Conservation (phyloP, 2,797 vertebrate species). For the Cuculus canorus region DNA sequence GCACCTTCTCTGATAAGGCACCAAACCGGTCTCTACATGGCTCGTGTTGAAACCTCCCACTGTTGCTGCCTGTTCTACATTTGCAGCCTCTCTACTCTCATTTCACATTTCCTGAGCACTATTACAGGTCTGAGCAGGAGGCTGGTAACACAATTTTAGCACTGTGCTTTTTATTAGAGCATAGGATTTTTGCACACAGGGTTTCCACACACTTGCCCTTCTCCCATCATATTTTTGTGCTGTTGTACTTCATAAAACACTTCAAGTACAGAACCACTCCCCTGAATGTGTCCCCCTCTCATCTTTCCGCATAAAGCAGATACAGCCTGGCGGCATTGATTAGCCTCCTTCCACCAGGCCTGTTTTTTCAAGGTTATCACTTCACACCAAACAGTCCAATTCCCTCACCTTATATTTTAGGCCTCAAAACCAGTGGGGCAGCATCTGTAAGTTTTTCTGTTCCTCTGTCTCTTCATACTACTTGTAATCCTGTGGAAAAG, state of each 20-base stretch:
- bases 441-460: neutral
- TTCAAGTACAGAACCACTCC: neutral
- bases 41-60: neutral
- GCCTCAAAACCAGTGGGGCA: neutral
- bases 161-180: neutral
- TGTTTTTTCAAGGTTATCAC: neutral
- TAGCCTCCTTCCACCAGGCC: neutral
- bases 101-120: slow-evolving; percentile 25
- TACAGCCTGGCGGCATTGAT: neutral
- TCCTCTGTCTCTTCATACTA: neutral
- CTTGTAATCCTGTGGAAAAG: too few species aligned
- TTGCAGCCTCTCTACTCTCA: slow-evolving; percentile 18
- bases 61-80: slow-evolving; percentile 1
- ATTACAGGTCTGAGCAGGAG: neutral
- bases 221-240: neutral
- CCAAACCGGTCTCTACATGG: neutral
- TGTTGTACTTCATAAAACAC: neutral
- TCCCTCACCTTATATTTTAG: neutral
- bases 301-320: neutral
- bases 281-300: neutral
- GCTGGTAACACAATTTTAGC: neutral
- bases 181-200: neutral
- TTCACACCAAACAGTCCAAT: neutral
- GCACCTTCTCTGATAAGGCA: neutral
- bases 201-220: neutral